Evolutionary conservation across 2,888 invertebrate genomes (phyloP), one percentile per base, ranked within the genome.

Genomic region (Lasioglossum villosulum): DNA sequence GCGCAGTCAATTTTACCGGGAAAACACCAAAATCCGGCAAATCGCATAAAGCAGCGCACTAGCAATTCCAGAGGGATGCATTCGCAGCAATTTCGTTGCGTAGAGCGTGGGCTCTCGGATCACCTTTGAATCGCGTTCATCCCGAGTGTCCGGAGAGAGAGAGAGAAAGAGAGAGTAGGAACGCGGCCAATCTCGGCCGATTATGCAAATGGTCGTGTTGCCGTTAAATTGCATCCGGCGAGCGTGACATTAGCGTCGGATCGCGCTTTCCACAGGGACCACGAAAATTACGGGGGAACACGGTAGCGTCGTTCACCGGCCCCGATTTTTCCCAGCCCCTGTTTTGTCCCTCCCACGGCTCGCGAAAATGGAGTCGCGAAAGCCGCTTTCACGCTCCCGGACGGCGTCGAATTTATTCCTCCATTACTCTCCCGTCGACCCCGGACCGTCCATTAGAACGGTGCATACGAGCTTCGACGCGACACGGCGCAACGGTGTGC

Each of bases 151-250:
- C 52, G 52, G 8, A 52, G 52, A 52, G 52, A 52, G 52, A 23
- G 23, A 52, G 23, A 52, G 23, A 52, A 2, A 23, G 52, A 52
- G 52, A 37, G 59, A 37, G 79, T 82, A 86, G 85, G 77, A 72
- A 84, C 80, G 80, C 80, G 76, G 80, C 89, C 86, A 90, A 92
- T 91, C 90, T 89, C 84, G 79, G 86, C 80, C 91, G 89, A 93
- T 93, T 92, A 93, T 92, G 92, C 84, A 93, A 93, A 93, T 92
- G 84, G 88, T 70, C 83, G 90, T 84, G 91, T 92, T 91, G 88
- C 90, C 86, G 85, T 88, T 89, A 88, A 91, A 92, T 91, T 90
- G 89, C 91, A 89, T 92, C 89, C 90, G 88, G 83, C 88, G 82
- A 77, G 86, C 86, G 86, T 79, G 86, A 85, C 87, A 90, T 89